Evolutionary conservation across 2,113 vertebrate species (phyloP), one percentile per base, ranked within the genome.

Genomic region (Ictidomys tridecemlineatus): DNA sequence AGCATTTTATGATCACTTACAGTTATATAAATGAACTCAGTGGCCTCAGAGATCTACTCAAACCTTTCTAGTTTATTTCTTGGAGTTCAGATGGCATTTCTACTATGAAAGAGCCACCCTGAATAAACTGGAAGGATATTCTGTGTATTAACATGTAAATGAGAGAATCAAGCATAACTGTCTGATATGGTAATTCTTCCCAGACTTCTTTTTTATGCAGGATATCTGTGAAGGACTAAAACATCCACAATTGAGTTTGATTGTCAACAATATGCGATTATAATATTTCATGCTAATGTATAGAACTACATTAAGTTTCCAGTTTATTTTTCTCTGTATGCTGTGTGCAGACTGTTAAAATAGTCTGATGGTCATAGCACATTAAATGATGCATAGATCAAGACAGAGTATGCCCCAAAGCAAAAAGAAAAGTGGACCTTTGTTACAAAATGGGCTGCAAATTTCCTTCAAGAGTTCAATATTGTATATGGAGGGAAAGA

Each of bases 31-130:
- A 95, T 78, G 2, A 86, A 65, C 48, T 84, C 42, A 30, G 20
- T 77, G 76, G 39, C 11, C 26, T 89, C 32, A 22, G 24, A 34
- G 58, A 37, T 95, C 67, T 32, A 72, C 61, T 28, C 34, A 51
- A 70, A 53, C 26, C 73, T 82, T 83, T 93, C 82, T 65, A 86
- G 42, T 89, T 83, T 84, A 80, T 92, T n/a, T 95, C 89, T 78
- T 80, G 20, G 74, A 95, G 70, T 94, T 97, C 89, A 91, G 56
- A 89, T 92, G 58, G 48, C 92, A 96, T 94, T 93, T 95, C 76
- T 87, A n/a, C 67, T 70, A n/a, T 69, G 58, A 97, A 88, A 96
- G 12, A 85, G 58, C 16, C 22, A 73, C 22, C 12, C 37, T 95
- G 78, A 93, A 95, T 89, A 89, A 97, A 87, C 42, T 85, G 67